A percentile compares a stretch with the other conserved stretches of the same genome.
Conservation (phyloP, 1,140 invertebrate species). For the Diplogasteroides magnus region DNA sequence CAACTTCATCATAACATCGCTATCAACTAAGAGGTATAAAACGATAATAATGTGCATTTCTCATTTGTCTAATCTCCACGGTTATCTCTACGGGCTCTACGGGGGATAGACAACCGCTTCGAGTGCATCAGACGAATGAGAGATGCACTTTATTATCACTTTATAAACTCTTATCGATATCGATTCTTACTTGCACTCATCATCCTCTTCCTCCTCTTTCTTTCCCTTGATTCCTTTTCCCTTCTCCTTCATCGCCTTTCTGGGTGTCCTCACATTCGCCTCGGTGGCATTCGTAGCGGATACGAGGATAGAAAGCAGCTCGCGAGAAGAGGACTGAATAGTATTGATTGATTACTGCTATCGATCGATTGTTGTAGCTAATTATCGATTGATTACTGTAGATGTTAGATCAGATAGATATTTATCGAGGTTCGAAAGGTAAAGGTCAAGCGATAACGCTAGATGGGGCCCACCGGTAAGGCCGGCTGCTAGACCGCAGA, state of each 20-base stretch:
- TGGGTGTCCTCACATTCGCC: not conserved
- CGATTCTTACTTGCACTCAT: not conserved
- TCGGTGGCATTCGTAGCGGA: not conserved
- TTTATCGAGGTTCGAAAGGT: slow-evolving; percentile 1
- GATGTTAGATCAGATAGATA: too few species aligned
- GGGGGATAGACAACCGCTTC: not conserved
- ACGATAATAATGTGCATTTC: not conserved
- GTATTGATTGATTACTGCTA: not conserved
- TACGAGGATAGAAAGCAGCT: not conserved
- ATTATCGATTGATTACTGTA: too few species aligned
- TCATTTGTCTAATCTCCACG: not conserved
- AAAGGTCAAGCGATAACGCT: not conserved
- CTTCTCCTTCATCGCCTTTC: slow-evolving; percentile 11
- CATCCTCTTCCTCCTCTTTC: not conserved
- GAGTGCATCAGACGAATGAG: not conserved
- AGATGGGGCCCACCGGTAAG: not conserved
- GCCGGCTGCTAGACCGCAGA: not conserved
- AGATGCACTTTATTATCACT: not conserved
- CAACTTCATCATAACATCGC: not conserved
- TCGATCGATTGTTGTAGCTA: too few species aligned
- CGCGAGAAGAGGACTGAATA: not conserved
- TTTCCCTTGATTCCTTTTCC: not conserved
- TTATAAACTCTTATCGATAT: too few species aligned
- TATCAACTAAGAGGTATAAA: not conserved
- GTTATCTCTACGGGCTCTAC: not conserved